Evolutionary conservation across 2,888 invertebrate species (phyloP).

Genomic region (Thera obeliscata): DNA sequence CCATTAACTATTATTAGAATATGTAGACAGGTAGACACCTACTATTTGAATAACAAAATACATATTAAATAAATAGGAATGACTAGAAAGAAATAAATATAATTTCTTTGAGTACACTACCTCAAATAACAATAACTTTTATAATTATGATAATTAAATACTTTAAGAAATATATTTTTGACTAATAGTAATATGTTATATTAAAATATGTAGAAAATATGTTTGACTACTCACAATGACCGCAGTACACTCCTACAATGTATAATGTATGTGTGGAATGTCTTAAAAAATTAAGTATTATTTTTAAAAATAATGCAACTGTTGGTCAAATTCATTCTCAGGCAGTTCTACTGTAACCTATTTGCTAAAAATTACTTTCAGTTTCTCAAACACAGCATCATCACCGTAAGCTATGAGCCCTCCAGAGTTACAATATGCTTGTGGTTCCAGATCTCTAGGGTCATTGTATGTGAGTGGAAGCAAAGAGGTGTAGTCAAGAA

Average conservation of each 20-base stretch:
- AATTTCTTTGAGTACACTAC: too few species aligned
- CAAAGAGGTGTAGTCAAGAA: conserved; percentile 62
- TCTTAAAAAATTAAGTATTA: too few species aligned
- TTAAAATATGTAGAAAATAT: too few species aligned
- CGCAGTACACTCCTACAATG: too few species aligned
- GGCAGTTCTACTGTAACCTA: background rate
- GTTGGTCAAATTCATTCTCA: background rate
- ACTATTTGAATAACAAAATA: too few species aligned
- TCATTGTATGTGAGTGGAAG: conserved; percentile 68
- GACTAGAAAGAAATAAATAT: conserved; percentile 1
- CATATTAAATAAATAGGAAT: background rate
- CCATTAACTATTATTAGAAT: background rate
- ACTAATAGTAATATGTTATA: too few species aligned
- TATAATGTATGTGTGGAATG: too few species aligned
- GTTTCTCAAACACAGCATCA: conserved; percentile 51
- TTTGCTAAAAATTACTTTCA: conserved; percentile 44
- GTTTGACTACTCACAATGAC: too few species aligned
- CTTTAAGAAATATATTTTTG: too few species aligned
- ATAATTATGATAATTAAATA: too few species aligned
- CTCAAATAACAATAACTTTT: too few species aligned
- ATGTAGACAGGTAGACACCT: background rate
- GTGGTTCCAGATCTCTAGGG: conserved; percentile 55
- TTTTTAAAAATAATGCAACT: background rate
- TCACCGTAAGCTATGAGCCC: conserved; percentile 70
- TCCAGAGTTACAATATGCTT: conserved; percentile 66